Conservation (phyloP, 2,113 vertebrate species). For the Vombatus ursinus region DNA sequence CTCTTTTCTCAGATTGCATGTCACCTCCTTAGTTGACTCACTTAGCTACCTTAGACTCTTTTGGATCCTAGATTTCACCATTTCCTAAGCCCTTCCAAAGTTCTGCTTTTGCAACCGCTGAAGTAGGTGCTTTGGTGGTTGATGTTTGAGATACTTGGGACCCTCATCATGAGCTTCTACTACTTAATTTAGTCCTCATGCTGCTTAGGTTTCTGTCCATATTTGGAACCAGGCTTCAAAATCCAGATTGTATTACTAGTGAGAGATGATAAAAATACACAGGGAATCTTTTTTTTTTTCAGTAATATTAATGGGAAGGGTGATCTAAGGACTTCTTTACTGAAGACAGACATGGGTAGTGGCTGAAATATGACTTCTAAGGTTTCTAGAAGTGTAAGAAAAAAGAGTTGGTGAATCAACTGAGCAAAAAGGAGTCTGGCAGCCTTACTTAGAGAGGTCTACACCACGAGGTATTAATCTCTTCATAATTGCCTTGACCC, state of each 20-base stretch:
- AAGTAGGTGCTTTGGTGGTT: not conserved
- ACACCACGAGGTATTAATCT: too few relatives aligned
- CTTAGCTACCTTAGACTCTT: not conserved
- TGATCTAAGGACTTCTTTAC: not conserved
- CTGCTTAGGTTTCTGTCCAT: not conserved
- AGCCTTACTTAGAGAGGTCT: too few relatives aligned
- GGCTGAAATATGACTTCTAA: not conserved
- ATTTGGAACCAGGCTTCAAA: not conserved
- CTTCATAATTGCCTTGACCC: too few relatives aligned
- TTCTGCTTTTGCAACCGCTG: not conserved
- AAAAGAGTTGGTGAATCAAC: not conserved
- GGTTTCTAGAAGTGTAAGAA: not conserved
- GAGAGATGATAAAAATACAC: not conserved
- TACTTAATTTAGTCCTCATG: not conserved
- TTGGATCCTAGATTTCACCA: slow-evolving; percentile 3
- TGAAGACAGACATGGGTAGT: not conserved
- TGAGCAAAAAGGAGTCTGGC: too few relatives aligned
- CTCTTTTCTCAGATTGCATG: not conserved
- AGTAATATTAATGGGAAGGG: not conserved
- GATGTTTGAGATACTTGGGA: not conserved
- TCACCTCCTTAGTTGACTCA: not conserved
- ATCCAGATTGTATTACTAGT: not conserved
- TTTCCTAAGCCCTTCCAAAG: not conserved
- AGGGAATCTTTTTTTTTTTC: not conserved
- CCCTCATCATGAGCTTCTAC: not conserved